phyloP scores from a whole-genome alignment of 1,140 invertebrate genomes.

The Cotesia typhae region DNA sequence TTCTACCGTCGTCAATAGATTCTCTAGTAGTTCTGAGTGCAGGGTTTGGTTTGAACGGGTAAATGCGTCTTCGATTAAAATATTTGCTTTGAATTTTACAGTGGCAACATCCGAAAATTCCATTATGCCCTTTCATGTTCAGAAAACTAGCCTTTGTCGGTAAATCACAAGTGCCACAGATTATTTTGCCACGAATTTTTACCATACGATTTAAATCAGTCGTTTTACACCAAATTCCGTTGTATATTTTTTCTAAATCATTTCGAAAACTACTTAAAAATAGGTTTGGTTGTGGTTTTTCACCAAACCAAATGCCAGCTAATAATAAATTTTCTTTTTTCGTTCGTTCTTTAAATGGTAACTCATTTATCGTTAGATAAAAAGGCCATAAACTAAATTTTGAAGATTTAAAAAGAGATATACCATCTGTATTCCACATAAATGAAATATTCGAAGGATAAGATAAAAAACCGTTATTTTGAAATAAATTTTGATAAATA shows the following conservation, averaged over 20 bases:
- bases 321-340: no score
- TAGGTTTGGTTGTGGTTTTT: background rate
- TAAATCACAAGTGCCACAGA: background rate
- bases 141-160: conserved; percentile 6
- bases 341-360: background rate
- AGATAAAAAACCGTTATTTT: conserved; percentile 13
- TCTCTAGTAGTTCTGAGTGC: conserved; percentile 1
- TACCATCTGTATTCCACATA: background rate
- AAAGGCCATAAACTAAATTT: conserved; percentile 21
- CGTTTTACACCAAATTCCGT: background rate
- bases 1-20: background rate
- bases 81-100: conserved; percentile 18
- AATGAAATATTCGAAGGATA: conserved; percentile 19
- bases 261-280: background rate
- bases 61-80: background rate
- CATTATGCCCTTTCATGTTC: conserved; percentile 5
- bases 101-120: background rate
- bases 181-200: no score
- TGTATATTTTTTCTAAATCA: background rate
- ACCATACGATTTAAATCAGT: no score
- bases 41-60: background rate
- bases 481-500: conserved; percentile 10
- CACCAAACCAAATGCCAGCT: no score
- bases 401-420: conserved; percentile 17
- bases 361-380: conserved; percentile 24